Evolutionary conservation across 2,113 vertebrate genomes (phyloP).

Genomic region (Halichoerus grypus): DNA sequence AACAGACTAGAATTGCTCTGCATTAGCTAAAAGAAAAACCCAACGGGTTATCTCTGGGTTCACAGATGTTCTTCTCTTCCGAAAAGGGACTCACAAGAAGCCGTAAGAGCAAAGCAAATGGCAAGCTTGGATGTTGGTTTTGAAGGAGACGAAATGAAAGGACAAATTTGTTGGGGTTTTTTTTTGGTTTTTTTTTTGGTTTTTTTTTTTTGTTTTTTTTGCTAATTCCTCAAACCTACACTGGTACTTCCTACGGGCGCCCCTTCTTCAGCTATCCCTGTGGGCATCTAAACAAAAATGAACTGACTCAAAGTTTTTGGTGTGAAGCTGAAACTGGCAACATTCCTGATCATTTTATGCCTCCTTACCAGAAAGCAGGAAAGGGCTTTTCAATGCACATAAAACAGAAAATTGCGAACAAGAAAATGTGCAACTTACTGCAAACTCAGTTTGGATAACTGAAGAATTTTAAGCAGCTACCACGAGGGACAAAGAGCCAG

Average conservation of each 20-base stretch:
- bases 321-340: slow-evolving; percentile 86
- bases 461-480: slow-evolving; percentile 76
- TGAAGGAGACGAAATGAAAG: slow-evolving; percentile 63
- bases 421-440: slow-evolving; percentile 86
- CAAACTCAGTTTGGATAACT: slow-evolving; percentile 85
- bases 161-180: neutral
- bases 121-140: slow-evolving; percentile 53
- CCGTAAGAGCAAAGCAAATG: slow-evolving; percentile 48
- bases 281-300: slow-evolving; percentile 64
- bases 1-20: slow-evolving; percentile 75
- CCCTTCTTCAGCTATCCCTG: slow-evolving; percentile 30
- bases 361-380: slow-evolving; percentile 81
- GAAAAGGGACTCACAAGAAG: slow-evolving; percentile 48
- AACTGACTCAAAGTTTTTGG: slow-evolving; percentile 76
- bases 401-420: slow-evolving; percentile 81
- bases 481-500: slow-evolving; percentile 64
- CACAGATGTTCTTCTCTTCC: slow-evolving; percentile 53
- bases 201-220: neutral
- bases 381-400: slow-evolving; percentile 84
- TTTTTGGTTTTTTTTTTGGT: neutral
- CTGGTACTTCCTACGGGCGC: slow-evolving; percentile 27
- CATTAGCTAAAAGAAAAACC: slow-evolving; percentile 70
- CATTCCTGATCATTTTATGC: slow-evolving; percentile 82
- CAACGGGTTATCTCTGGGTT: slow-evolving; percentile 65
- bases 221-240: slow-evolving; percentile 9